Evolutionary conservation across 2,113 vertebrate genomes (phyloP), one percentile per base, ranked within the genome.

Genomic region (Tauraco erythrolophus): DNA sequence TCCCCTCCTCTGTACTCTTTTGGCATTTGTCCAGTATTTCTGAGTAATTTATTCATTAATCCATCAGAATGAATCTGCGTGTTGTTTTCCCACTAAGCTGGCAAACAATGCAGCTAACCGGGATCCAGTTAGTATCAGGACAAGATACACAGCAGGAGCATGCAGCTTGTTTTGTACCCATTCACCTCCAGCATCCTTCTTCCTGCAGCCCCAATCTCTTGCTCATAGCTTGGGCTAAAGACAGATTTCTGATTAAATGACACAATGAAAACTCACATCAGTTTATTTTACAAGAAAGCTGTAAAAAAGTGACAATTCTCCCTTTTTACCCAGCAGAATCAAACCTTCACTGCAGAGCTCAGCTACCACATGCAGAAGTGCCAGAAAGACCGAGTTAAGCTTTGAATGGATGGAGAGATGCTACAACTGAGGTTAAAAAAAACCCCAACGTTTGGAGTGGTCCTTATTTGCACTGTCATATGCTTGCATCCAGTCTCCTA

Each of bases 271-370:
- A 79, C 56, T 89, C n/a, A 0, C 16, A 51, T 45, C 24, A 25
- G 37, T 97, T 97, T 97, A 97, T 97, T 97, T 92, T 89, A 93
- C 66, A 95, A 82, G 57, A 65, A 76, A 70, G n/a, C 18, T 46
- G 79, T 66, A 88, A 62, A 70, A 80, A 70, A 88, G 23, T 54
- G 45, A 61, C 61, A 71, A 5, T 33, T 79, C 50, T 53, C 57
- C 51, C 51, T 66, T 66, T 11, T 68, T 11, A 50, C 19, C 14
- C 27, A 64, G 33, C 31, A 78, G 50, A 84, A 65, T 0, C 58
- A 61, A 70, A 30, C 43, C 30, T 87, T 78, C 69, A 56, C 27
- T 86, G 53, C 56, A 91, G 60, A 81, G 86, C 56, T 79, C 35
- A 6, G 45, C 45, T 79, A 58, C 70, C 35, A 56, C 7, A 27